These are phyloP conservation scores for Diplogasteroides magnus DNA, from an alignment of 1,140 invertebrate species.

Conservation along the genomic window DNA sequence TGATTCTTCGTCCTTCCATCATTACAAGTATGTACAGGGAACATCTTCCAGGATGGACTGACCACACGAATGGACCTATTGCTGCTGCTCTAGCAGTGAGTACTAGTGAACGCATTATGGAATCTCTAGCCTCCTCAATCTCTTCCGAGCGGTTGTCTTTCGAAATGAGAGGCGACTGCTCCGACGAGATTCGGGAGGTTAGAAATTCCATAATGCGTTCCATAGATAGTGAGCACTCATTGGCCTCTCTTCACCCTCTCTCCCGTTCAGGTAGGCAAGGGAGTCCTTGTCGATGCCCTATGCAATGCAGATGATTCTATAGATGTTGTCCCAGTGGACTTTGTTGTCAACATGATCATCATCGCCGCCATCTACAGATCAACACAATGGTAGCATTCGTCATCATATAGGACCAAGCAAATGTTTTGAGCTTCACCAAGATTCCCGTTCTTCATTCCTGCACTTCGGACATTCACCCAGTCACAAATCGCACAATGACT, in stretches of 20 bases:
- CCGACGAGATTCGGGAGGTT: no score
- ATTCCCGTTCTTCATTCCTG: slow-evolving; percentile 51
- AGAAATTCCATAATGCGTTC: no score
- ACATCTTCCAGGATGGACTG: slow-evolving; percentile 80
- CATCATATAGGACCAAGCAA: no score
- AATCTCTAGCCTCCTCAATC: no score
- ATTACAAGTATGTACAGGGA: slow-evolving; percentile 86
- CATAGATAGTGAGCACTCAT: background rate
- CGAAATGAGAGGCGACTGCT: no score
- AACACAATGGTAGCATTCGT: no score
- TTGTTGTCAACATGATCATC: slow-evolving; percentile 80
- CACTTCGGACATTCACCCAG: slow-evolving; percentile 49
- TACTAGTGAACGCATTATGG: no score
- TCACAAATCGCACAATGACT: slow-evolving; percentile 44
- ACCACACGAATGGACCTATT: slow-evolving; percentile 91
- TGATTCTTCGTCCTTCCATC: slow-evolving; percentile 86
- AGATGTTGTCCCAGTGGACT: slow-evolving; percentile 88
- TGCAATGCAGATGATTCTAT: slow-evolving; percentile 71
- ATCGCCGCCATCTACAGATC: slow-evolving; percentile 74
- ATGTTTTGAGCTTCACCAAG: slow-evolving; percentile 27
- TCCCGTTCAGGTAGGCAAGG: slow-evolving; percentile 67
- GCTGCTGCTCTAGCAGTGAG: slow-evolving; percentile 79
- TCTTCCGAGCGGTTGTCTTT: no score
- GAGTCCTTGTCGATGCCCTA: slow-evolving; percentile 76
- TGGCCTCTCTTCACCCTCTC: background rate